Evolutionary conservation across 2,888 invertebrate genomes (phyloP), one percentile per base, ranked within the genome.

Genomic region (Nipponacmea schrenckii): DNA sequence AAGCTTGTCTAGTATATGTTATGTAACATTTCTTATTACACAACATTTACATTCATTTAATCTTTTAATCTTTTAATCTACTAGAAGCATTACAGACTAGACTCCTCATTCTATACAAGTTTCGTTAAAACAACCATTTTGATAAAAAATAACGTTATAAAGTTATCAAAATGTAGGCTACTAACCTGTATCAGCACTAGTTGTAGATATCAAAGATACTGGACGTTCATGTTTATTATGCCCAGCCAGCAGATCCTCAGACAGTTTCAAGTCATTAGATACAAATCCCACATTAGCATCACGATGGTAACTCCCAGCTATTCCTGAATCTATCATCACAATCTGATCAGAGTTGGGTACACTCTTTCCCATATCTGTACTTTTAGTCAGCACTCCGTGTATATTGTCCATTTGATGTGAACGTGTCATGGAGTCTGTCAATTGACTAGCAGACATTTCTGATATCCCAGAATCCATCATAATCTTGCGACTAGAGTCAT

Each of bases 141-240:
- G 39, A 39, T 1, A 39, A 39, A 2, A 39, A 39, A 39, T 8
- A 10, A 8, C 10, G 5, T 5, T 8, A 39, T 39, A 39, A 8
- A 8, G 10, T 2, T 39, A 2, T 39, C 8, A 39, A 39, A 10
- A 10, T 56, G 48, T 67, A 62, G 46, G 39, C 4, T 26, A n/a
- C 79, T 72, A 75, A 62, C 97, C 96, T n/a, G 94, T 94, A 89
- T 97, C 96, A 79, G 96, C 91, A 89, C 96, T 96, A 44, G 85
- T 95, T 14, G 86, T 83, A 5, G 89, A 88, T 56, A 88, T 80
- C 62, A 86, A 79, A 0, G 89, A 88, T 14, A 85, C 74, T 10
- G 88, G 88, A 62, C 88, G 78, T 67, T 87, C 86, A 67, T 79
- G 79, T 64, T 79, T 79, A 31, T 70, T 67, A 68, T 84, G 85